Conservation (phyloP, 2,797 vertebrate genomes). For the Cottoperca gobio region DNA sequence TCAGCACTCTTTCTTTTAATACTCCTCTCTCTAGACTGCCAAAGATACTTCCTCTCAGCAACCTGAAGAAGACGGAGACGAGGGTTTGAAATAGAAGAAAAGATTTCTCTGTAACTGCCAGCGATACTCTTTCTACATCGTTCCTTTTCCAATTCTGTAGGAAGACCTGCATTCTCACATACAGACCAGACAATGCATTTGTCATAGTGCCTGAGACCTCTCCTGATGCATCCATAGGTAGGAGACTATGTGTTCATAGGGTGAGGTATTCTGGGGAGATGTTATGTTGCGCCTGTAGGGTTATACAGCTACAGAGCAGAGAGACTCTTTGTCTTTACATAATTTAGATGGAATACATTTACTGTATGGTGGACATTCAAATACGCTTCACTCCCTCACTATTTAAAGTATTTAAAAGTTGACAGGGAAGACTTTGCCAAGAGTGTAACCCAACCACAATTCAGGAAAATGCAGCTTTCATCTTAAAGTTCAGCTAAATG, state of each 20-base stretch:
- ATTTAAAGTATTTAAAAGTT: background rate
- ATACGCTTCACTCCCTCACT: background rate
- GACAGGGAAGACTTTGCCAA: background rate
- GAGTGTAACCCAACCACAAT: background rate
- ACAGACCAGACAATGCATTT: background rate
- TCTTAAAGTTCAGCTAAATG: background rate
- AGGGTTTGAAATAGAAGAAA: slow-evolving; percentile 28
- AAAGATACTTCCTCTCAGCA: slow-evolving; percentile 20
- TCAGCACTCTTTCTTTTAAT: slow-evolving; percentile 29
- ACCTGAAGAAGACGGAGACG: background rate
- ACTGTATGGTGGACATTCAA: background rate
- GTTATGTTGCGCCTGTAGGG: slow-evolving; percentile 1
- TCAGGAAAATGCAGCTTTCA: background rate
- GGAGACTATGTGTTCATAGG: background rate
- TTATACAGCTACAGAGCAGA: background rate
- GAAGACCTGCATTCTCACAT: background rate
- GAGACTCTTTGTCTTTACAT: background rate
- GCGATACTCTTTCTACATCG: background rate
- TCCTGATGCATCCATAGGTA: background rate
- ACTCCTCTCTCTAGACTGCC: slow-evolving; percentile 8
- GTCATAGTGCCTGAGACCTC: slow-evolving; percentile 1
- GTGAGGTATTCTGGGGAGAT: background rate
- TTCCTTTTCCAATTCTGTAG: slow-evolving; percentile 17
- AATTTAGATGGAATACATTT: slow-evolving; percentile 5
- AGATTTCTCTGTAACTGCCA: slow-evolving; percentile 12